Evolutionary conservation across 2,888 invertebrate genomes (phyloP).

Genomic region (Schrankia costaestrigalis): DNA sequence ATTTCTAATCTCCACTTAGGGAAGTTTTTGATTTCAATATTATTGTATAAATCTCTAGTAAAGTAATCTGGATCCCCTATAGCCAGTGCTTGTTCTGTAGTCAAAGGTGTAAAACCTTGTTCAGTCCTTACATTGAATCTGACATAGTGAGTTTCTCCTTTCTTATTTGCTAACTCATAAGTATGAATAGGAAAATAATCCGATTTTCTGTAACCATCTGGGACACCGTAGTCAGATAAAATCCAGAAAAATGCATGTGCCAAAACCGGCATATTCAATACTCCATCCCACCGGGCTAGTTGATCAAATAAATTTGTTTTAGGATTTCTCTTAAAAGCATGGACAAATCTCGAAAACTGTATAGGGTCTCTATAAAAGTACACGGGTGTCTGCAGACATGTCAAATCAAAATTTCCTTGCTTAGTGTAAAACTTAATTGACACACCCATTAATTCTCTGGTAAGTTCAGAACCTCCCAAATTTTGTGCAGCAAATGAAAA

Average conservation of each 20-base stretch:
- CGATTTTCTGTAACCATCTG: slow-evolving; percentile 93
- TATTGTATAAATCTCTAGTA: slow-evolving; percentile 90
- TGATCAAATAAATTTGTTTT: slow-evolving; percentile 59
- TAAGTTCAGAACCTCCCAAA: slow-evolving; percentile 81
- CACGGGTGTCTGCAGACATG: slow-evolving; percentile 76
- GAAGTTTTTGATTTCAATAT: slow-evolving; percentile 84
- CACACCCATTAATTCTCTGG: slow-evolving; percentile 59
- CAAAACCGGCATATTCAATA: slow-evolving; percentile 80
- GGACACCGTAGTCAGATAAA: slow-evolving; percentile 92
- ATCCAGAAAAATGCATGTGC: slow-evolving; percentile 87
- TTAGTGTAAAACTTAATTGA: slow-evolving; percentile 51
- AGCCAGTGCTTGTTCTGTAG: slow-evolving; percentile 80
- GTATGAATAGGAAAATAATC: slow-evolving; percentile 95
- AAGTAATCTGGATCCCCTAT: slow-evolving; percentile 90
- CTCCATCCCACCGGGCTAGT: slow-evolving; percentile 74
- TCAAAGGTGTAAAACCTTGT: slow-evolving; percentile 89
- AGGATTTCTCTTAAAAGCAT: slow-evolving; percentile 79
- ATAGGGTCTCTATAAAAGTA: slow-evolving; percentile 79
- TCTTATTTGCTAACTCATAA: slow-evolving; percentile 89
- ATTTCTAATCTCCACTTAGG: slow-evolving; percentile 68
- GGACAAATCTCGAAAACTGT: slow-evolving; percentile 75
- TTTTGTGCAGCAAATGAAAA: slow-evolving; percentile 82
- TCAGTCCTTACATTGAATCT: slow-evolving; percentile 94
- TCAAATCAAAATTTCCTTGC: slow-evolving; percentile 45
- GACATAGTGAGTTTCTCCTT: slow-evolving; percentile 85